phyloP scores from a whole-genome alignment of 1,140 invertebrate species.

The Muscidifurax raptorellus region DNA sequence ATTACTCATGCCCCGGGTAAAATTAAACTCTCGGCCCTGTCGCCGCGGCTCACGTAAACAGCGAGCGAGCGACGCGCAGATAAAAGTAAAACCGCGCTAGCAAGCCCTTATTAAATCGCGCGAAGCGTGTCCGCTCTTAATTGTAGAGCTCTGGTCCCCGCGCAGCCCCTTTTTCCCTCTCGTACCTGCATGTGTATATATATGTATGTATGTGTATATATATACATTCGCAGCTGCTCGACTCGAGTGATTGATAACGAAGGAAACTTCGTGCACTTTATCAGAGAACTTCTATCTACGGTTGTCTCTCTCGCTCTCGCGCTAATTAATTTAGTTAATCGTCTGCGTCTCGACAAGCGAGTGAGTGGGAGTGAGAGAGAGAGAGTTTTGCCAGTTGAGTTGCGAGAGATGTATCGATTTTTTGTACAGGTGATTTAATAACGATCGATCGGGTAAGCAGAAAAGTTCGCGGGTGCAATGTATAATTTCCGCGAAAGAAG shows the following conservation, averaged over 20 bases:
- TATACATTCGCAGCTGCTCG: not conserved
- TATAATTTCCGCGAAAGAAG: no score
- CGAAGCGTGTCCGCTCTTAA: not conserved
- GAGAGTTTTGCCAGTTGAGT: not conserved
- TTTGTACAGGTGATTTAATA: no score
- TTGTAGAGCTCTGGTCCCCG: not conserved
- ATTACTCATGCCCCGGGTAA: not conserved
- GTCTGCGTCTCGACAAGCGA: constrained; percentile 39
- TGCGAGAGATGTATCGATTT: no score
- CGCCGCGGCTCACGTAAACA: not conserved
- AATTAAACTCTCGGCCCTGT: not conserved
- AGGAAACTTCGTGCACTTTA: constrained; percentile 61
- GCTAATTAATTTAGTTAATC: constrained; percentile 67
- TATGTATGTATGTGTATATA: no score
- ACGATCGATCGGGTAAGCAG: no score
- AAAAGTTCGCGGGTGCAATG: no score
- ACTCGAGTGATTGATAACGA: constrained; percentile 59
- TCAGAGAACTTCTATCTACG: constrained; percentile 57
- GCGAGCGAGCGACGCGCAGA: not conserved
- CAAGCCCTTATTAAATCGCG: not conserved
- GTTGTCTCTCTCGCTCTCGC: not conserved
- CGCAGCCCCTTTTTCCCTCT: no score
- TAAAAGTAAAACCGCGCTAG: not conserved
- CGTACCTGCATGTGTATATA: not conserved
- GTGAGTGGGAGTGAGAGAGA: no score